Evolutionary conservation across 35 echinoderm and acorn worm species (phyloP).

Genomic region (Ophiothrix spiculata): DNA sequence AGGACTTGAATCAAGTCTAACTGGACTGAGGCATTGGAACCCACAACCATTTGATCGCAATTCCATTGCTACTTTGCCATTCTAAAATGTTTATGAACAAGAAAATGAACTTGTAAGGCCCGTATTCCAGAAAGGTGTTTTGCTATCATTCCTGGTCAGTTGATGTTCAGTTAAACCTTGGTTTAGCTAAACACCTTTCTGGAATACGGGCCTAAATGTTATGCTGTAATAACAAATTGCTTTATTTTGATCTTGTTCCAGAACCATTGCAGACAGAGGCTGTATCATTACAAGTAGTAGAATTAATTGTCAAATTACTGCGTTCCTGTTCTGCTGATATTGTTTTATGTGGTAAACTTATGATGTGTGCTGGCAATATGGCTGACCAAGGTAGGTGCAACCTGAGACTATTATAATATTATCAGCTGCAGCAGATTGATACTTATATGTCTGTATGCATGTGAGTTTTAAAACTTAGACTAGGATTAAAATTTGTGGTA

Average conservation of each 20-base stretch:
- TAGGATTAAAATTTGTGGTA: neutral
- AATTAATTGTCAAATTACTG: slow-evolving; percentile 58
- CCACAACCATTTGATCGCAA: no score
- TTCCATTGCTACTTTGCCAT: no score
- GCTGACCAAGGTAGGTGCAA: slow-evolving; percentile 75
- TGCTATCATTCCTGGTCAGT: no score
- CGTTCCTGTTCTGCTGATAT: slow-evolving; percentile 54
- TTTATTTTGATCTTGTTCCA: slow-evolving; percentile 31
- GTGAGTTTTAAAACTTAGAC: neutral
- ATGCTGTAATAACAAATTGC: slow-evolving; percentile 65
- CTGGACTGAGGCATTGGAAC: no score
- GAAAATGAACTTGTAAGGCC: no score
- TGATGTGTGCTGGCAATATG: slow-evolving; percentile 84
- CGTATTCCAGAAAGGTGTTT: no score
- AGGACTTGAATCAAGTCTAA: no score
- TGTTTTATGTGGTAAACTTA: slow-evolving; percentile 71
- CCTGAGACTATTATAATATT: slow-evolving; percentile 51
- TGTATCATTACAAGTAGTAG: slow-evolving; percentile 49
- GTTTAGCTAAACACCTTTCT: no score
- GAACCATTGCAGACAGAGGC: slow-evolving; percentile 75
- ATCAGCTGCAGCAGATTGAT: no score
- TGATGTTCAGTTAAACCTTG: no score
- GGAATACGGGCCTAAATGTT: slow-evolving; percentile 71
- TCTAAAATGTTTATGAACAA: no score
- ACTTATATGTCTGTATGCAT: no score